Evolutionary conservation across 2,797 vertebrate species (phyloP).

Genomic region (Neoniphon sammara): DNA sequence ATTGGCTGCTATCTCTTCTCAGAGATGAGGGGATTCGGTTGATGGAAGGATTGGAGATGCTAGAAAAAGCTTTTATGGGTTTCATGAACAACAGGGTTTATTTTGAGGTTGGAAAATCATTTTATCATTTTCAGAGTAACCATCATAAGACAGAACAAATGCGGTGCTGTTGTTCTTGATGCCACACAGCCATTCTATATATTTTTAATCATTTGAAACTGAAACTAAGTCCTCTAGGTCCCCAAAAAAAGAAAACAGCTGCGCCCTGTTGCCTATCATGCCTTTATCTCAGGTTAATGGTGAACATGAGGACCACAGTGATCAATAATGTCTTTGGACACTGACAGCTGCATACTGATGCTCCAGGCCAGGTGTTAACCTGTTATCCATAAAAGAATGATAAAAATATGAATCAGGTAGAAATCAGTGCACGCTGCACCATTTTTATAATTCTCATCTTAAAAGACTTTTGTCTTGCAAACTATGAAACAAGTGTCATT

Average conservation of each 20-base stretch:
- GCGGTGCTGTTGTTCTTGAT: background rate
- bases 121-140: constrained; percentile 18
- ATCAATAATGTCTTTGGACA: constrained; percentile 25
- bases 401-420: background rate
- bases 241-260: background rate
- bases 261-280: background rate
- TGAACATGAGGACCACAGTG: background rate
- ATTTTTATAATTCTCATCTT: background rate
- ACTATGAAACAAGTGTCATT: background rate
- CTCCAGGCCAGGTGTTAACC: background rate
- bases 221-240: background rate
- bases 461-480: too few relatives aligned
- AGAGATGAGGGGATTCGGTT: constrained; percentile 44
- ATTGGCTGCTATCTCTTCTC: constrained; percentile 76
- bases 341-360: constrained; percentile 1
- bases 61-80: constrained; percentile 10
- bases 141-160: background rate
- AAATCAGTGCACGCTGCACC: background rate
- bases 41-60: constrained; percentile 26
- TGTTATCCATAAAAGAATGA: background rate
- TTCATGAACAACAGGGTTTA: constrained; percentile 1
- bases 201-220: background rate
- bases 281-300: background rate
- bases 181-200: background rate
- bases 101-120: background rate